Evolutionary conservation across 2,888 invertebrate genomes (phyloP).

Genomic region (Philonicus albiceps): DNA sequence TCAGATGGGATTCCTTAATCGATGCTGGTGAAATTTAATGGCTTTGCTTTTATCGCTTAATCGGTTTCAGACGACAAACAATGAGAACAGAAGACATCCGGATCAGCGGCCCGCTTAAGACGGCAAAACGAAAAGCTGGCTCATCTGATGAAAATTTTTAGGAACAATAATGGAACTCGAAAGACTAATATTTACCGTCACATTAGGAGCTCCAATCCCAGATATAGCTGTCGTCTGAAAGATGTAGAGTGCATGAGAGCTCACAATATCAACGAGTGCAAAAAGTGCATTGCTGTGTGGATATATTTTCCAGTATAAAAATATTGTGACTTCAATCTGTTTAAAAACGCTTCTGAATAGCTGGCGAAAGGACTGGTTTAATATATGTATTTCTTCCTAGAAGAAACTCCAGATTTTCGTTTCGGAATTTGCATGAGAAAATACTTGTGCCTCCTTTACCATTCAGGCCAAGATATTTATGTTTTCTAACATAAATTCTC

Average conservation of each 20-base stretch:
- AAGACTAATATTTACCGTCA: constrained; percentile 13
- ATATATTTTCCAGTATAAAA: background rate
- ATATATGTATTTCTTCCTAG: background rate
- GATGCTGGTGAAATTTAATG: constrained; percentile 17
- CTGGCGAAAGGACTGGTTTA: background rate
- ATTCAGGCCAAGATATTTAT: background rate
- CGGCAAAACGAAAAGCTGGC: background rate
- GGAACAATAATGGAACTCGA: background rate
- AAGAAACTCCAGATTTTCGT: background rate
- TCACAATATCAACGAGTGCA: background rate
- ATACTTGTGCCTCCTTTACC: background rate
- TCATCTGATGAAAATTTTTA: background rate
- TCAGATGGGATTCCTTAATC: constrained; percentile 30
- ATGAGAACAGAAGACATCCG: background rate
- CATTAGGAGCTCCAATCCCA: background rate
- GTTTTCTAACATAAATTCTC: background rate
- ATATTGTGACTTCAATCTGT: background rate
- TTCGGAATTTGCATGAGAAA: background rate
- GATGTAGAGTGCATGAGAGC: background rate
- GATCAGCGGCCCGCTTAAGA: background rate
- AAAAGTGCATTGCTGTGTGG: background rate
- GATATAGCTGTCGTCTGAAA: background rate
- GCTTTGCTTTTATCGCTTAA: constrained; percentile 22
- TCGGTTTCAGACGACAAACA: constrained; percentile 29
- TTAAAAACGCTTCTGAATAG: background rate